Evolutionary conservation across 2,113 vertebrate species (phyloP).

Genomic region (Climacteris rufus): DNA sequence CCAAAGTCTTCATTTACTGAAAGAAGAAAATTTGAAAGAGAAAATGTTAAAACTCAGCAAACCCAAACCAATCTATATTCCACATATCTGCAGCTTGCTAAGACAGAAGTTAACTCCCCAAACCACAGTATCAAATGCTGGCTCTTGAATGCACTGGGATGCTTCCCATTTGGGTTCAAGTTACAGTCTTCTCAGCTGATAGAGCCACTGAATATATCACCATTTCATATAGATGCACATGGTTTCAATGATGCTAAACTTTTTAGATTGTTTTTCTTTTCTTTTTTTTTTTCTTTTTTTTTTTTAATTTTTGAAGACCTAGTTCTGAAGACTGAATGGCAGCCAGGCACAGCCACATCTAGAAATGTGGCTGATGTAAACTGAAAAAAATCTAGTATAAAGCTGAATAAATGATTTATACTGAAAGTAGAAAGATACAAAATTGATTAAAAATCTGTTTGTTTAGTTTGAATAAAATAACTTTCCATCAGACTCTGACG

Average conservation of each 20-base stretch:
- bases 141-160: not conserved
- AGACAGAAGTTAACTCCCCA: conserved; percentile 45
- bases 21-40: not conserved
- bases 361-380: conserved; percentile 67
- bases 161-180: conserved; percentile 31
- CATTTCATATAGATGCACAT: conserved; percentile 62
- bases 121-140: conserved; percentile 40
- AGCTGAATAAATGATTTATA: conserved; percentile 39
- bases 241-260: conserved; percentile 70
- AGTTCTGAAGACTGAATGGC: conserved; percentile 72
- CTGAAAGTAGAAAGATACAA: conserved; percentile 46
- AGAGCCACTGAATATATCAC: conserved; percentile 44
- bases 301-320: not conserved
- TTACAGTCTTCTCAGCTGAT: conserved; percentile 57
- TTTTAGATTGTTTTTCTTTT: conserved; percentile 50
- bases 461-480: conserved; percentile 4
- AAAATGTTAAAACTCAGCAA: not conserved
- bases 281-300: not conserved
- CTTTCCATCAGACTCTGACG: not conserved
- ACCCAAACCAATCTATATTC: not conserved
- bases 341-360: conserved; percentile 70
- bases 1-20: not conserved
- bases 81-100: not conserved
- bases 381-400: conserved; percentile 55
- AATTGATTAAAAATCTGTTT: conserved; percentile 38